Evolutionary conservation across 2,113 vertebrate species (phyloP).

Genomic region (Blennius ocellaris): DNA sequence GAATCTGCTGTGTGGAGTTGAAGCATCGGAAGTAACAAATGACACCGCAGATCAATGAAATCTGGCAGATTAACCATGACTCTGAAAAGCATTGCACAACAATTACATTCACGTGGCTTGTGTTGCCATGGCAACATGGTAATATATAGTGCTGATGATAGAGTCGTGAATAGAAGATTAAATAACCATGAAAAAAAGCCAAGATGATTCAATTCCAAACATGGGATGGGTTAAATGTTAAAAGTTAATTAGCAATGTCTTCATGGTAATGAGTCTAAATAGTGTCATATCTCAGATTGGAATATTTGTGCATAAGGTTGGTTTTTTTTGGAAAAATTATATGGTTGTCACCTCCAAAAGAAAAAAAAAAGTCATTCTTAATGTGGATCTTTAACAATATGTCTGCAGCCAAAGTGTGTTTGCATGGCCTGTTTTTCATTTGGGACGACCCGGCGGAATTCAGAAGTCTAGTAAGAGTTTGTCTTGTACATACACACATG

Average conservation of each 20-base stretch:
- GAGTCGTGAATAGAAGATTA: background rate
- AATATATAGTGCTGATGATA: background rate
- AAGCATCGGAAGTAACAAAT: too few species aligned
- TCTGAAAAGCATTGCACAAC: too few species aligned
- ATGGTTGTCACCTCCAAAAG: too few species aligned
- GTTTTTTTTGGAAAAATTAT: too few species aligned
- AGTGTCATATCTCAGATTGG: background rate
- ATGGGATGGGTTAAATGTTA: background rate
- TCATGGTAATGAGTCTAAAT: background rate
- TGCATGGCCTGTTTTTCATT: background rate
- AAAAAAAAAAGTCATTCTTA: too few species aligned
- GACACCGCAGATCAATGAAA: background rate
- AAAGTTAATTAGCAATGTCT: background rate
- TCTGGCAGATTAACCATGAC: too few species aligned
- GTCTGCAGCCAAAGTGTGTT: background rate
- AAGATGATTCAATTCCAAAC: background rate
- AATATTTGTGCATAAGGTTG: too few species aligned
- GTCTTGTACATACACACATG: conserved; percentile 15
- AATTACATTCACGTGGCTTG: too few species aligned
- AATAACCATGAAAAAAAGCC: background rate
- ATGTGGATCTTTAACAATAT: too few species aligned
- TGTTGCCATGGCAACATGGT: background rate
- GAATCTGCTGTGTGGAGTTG: too few species aligned
- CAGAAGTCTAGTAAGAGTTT: conserved; percentile 6
- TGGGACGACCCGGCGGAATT: background rate